A percentile compares a stretch with the other conserved stretches of the same genome.
These are phyloP conservation scores for Lacanobia wlatinum DNA, from an alignment of 2,888 invertebrate species.

Conservation along the genomic window DNA sequence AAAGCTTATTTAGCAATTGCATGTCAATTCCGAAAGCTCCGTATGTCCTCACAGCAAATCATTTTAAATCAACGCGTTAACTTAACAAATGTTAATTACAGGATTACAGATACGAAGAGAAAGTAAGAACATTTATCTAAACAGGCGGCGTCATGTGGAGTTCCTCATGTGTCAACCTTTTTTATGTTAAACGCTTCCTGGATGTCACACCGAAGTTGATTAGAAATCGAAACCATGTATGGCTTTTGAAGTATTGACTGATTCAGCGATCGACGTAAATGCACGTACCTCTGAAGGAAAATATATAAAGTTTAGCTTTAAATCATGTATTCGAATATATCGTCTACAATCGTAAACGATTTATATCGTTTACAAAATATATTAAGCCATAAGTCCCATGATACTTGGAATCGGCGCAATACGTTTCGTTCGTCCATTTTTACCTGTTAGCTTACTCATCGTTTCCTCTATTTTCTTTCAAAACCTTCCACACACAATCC, in stretches of 20 bases:
- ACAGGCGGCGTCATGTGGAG: constrained; percentile 29
- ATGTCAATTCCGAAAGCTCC: background rate
- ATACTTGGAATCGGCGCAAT: no score
- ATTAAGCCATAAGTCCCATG: no score
- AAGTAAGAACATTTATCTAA: constrained; percentile 50
- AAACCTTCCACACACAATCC: background rate
- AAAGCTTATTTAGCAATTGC: background rate
- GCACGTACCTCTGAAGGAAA: background rate
- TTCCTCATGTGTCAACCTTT: constrained; percentile 52
- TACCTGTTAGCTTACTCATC: no score
- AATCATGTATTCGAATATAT: no score
- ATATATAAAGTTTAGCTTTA: no score
- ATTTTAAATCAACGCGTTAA: constrained; percentile 6
- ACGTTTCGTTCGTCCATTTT: no score
- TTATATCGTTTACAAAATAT: no score
- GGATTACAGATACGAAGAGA: constrained; percentile 57
- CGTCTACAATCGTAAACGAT: no score
- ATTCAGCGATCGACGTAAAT: background rate
- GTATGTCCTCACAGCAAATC: constrained; percentile 12
- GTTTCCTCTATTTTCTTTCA: no score
- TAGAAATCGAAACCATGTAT: constrained; percentile 52
- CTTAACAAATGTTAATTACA: constrained; percentile 36
- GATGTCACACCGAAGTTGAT: constrained; percentile 55
- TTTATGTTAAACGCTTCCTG: constrained; percentile 53
- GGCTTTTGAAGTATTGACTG: constrained; percentile 19